Conservation (phyloP, 2,113 vertebrate species). For the Pseudopodoces humilis region DNA sequence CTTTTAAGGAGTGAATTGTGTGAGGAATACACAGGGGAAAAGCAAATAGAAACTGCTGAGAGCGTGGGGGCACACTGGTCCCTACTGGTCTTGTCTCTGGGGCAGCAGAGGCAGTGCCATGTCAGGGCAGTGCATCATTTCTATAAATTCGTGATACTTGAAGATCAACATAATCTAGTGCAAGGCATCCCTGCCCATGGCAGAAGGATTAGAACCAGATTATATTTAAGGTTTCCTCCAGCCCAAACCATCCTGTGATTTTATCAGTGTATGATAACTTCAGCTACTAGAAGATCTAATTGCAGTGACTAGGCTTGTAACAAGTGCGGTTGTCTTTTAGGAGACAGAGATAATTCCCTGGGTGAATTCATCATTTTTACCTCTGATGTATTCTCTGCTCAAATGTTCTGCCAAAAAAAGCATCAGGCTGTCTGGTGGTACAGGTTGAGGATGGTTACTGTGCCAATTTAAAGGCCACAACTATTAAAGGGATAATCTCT, state of each 20-base stretch:
- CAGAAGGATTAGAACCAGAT: neutral
- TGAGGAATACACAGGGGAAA: neutral
- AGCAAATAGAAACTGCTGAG: neutral
- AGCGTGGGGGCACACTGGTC: neutral
- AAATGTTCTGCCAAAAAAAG: neutral
- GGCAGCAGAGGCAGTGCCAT: neutral
- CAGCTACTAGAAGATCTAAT: neutral
- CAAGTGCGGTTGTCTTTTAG: neutral
- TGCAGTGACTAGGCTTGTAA: neutral
- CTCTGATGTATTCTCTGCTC: neutral
- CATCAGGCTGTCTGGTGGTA: neutral
- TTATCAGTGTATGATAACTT: neutral
- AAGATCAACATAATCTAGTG: neutral
- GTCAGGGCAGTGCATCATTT: neutral
- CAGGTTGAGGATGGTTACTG: neutral
- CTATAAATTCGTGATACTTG: neutral
- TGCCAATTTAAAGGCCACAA: neutral
- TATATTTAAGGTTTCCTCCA: neutral
- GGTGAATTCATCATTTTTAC: neutral
- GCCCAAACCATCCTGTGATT: neutral
- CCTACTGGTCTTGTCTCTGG: neutral
- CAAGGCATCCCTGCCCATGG: neutral
- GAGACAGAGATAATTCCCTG: neutral
- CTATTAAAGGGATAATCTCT: neutral
- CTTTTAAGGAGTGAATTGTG: conserved; percentile 20